Evolutionary conservation across 2,113 vertebrate genomes (phyloP).

Genomic region (Trichomycterus rosablanca): DNA sequence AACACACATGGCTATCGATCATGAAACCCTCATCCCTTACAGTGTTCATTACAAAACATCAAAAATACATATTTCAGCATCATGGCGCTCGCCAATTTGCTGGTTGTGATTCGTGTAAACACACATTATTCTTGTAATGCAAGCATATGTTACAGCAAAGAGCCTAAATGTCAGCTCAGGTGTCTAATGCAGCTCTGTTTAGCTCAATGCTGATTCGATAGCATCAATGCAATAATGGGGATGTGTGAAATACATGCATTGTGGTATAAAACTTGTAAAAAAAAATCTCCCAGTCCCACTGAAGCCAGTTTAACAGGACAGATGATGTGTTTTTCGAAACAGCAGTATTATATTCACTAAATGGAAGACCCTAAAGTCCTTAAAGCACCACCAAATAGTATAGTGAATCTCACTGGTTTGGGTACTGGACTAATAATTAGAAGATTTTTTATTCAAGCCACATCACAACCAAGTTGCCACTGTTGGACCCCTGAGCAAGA

Average conservation of each 20-base stretch:
- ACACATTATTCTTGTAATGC: background rate
- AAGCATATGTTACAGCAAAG: background rate
- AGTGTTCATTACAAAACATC: conserved; percentile 13
- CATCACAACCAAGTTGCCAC: too few relatives aligned
- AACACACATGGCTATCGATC: too few relatives aligned
- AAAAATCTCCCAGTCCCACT: too few relatives aligned
- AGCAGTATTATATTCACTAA: conserved; percentile 33
- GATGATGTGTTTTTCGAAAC: conserved; percentile 15
- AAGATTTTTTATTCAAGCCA: too few relatives aligned
- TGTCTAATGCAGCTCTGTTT: conserved; percentile 1
- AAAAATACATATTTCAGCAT: background rate
- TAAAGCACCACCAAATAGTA: conserved; percentile 41
- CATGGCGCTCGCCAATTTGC: background rate
- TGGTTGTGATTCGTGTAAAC: background rate
- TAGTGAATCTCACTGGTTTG: too few relatives aligned
- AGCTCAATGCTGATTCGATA: conserved; percentile 14
- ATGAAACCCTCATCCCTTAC: conserved; percentile 1
- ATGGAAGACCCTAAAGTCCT: conserved; percentile 66
- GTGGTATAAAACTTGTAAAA: background rate
- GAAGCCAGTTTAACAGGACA: conserved; percentile 5
- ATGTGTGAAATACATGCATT: too few relatives aligned
- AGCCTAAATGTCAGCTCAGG: conserved; percentile 11
- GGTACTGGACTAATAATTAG: too few relatives aligned
- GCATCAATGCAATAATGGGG: too few relatives aligned
- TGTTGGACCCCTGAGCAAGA: too few relatives aligned